A percentile compares a stretch with the other conserved stretches of the same genome.
Evolutionary conservation across 2,113 vertebrate genomes (phyloP).

Genomic region (Acrocephalus arundinaceus): DNA sequence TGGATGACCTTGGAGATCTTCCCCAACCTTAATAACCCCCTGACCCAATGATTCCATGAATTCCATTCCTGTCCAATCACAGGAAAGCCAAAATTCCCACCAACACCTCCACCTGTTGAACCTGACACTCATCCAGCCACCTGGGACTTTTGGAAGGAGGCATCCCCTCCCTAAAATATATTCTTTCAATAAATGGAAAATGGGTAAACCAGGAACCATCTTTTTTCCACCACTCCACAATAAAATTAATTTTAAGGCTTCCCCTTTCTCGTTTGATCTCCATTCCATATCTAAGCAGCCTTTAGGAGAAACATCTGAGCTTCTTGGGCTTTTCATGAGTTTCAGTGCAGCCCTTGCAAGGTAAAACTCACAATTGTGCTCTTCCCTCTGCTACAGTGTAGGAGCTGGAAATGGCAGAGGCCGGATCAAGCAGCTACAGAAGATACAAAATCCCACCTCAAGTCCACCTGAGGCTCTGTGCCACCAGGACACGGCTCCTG

Average conservation of each 20-base stretch:
- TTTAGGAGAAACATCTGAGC: not conserved
- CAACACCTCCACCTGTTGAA: rapidly evolving
- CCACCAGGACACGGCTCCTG: too few species aligned
- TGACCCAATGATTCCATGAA: too few species aligned
- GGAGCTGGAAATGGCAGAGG: not conserved
- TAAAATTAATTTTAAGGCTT: not conserved
- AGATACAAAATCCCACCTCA: not conserved
- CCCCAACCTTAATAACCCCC: not conserved
- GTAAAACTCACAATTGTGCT: not conserved
- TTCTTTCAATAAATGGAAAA: not conserved
- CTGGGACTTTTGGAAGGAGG: not conserved
- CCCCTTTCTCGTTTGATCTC: not conserved
- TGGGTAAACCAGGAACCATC: not conserved
- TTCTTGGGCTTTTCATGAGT: not conserved
- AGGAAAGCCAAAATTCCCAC: rapidly evolving
- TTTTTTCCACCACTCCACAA: not conserved
- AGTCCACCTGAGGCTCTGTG: not conserved
- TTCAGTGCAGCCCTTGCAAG: not conserved
- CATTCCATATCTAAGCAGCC: not conserved
- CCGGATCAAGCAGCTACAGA: not conserved
- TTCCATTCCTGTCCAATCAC: not conserved
- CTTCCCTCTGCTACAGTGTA: not conserved
- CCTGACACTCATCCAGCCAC: rapidly evolving
- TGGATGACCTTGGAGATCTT: not conserved
- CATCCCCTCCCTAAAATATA: not conserved